Conservation (phyloP, 1,140 invertebrate species). For the Uloborus diversus region DNA sequence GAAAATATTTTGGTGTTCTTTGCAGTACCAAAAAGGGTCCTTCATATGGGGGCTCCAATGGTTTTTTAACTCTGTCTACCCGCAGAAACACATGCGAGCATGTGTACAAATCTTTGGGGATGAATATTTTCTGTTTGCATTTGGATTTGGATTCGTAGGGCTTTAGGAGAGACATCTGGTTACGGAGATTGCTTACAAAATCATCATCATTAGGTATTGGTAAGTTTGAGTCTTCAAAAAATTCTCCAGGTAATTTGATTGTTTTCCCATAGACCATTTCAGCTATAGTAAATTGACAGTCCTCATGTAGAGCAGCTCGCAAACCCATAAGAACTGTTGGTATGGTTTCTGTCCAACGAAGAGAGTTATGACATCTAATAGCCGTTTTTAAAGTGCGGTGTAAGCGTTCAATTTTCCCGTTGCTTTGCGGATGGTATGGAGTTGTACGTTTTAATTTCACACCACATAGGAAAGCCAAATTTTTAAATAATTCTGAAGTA, state of each 20-base stretch:
- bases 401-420: background rate
- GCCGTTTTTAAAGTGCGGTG: background rate
- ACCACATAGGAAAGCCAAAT: background rate
- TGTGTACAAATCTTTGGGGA: background rate
- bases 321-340: background rate
- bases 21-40: background rate
- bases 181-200: background rate
- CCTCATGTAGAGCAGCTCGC: background rate
- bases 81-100: background rate
- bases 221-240: background rate
- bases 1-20: too few relatives aligned
- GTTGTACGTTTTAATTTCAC: background rate
- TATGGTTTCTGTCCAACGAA: background rate
- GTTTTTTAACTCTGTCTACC: background rate
- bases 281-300: background rate
- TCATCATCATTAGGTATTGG: background rate
- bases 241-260: background rate
- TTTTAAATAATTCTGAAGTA: background rate
- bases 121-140: background rate
- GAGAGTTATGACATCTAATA: background rate
- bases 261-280: background rate
- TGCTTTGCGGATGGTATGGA: background rate
- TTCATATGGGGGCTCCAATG: slow-evolving; percentile 1
- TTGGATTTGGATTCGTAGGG: background rate
- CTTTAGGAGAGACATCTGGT: background rate